A percentile compares a stretch with the other conserved stretches of the same genome.
phyloP scores from a whole-genome alignment of 2,888 invertebrate species.

The Cryptus viduatorius region DNA sequence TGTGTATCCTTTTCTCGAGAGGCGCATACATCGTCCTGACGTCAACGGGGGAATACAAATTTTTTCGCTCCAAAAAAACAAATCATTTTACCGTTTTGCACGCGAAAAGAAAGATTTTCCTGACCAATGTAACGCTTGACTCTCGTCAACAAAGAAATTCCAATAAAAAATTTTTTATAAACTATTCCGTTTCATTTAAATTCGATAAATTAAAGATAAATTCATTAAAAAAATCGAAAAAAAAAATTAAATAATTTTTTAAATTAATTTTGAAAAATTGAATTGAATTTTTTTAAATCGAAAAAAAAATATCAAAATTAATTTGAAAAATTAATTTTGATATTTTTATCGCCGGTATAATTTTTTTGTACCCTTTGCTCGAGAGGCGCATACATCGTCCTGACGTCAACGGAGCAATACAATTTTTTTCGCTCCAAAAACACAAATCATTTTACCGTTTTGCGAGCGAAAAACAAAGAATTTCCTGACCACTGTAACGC shows the following conservation, averaged over 20 bases:
- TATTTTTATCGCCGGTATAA: no score
- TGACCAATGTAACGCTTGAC: neutral
- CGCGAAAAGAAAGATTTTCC: neutral
- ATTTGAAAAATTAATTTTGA: no score
- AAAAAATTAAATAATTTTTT: no score
- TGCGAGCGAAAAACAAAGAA: neutral
- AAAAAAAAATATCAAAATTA: no score
- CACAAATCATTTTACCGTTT: slow-evolving; percentile 23
- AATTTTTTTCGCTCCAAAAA: neutral
- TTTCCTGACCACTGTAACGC: neutral
- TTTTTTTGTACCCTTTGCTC: neutral
- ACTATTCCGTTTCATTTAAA: no score
- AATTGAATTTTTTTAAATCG: no score
- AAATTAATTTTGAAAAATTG: no score
- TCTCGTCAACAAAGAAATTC: neutral
- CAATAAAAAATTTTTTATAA: no score
- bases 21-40: slow-evolving; percentile 13
- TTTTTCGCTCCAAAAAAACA: slow-evolving; percentile 1
- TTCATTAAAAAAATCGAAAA: no score
- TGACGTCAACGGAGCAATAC: neutral
- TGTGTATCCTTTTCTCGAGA: slow-evolving; percentile 5
- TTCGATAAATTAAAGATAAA: no score
- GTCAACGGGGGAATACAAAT: neutral
- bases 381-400: slow-evolving; percentile 15
- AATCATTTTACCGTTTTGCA: slow-evolving; percentile 16